A percentile compares a stretch with the other conserved stretches of the same genome.
These are phyloP conservation scores for Archips crataeganus DNA, from an alignment of 2,888 invertebrate genomes.

Conservation along the genomic window DNA sequence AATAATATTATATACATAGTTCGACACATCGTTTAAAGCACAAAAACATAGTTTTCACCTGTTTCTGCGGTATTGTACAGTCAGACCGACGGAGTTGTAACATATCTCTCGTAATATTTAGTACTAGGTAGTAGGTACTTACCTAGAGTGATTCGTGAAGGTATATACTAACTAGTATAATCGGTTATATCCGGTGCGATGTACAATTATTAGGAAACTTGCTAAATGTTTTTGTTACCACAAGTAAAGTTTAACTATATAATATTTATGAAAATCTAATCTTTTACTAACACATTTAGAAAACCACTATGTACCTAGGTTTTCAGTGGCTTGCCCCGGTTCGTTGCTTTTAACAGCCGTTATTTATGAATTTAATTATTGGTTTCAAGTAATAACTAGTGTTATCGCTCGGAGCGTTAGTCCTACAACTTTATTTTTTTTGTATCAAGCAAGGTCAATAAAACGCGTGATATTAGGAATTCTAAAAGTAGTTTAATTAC, in stretches of 20 bases:
- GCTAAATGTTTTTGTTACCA: slow-evolving; percentile 3
- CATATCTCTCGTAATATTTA: slow-evolving; percentile 8
- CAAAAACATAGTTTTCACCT: neutral
- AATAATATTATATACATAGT: neutral
- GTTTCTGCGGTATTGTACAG: slow-evolving; percentile 2
- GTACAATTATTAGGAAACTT: slow-evolving; percentile 14
- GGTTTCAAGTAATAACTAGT: neutral
- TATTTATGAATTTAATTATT: neutral
- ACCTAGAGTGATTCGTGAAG: slow-evolving; percentile 1
- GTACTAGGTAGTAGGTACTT: neutral
- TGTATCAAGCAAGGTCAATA: neutral
- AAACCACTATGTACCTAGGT: neutral
- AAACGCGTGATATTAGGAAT: neutral
- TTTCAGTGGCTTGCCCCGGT: neutral
- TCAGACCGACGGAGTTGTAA: slow-evolving; percentile 9
- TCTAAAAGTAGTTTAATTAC: neutral
- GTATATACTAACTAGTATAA: neutral
- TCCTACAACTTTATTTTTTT: neutral
- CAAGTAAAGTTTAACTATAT: neutral
- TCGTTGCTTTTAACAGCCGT: neutral
- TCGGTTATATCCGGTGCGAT: slow-evolving; percentile 18
- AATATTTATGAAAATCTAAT: neutral
- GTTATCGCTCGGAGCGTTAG: neutral
- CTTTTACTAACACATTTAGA: neutral
- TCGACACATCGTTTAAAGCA: neutral